phyloP scores from a whole-genome alignment of 92 coral and sea anemone genomes.

The Epizoanthus stellaris region DNA sequence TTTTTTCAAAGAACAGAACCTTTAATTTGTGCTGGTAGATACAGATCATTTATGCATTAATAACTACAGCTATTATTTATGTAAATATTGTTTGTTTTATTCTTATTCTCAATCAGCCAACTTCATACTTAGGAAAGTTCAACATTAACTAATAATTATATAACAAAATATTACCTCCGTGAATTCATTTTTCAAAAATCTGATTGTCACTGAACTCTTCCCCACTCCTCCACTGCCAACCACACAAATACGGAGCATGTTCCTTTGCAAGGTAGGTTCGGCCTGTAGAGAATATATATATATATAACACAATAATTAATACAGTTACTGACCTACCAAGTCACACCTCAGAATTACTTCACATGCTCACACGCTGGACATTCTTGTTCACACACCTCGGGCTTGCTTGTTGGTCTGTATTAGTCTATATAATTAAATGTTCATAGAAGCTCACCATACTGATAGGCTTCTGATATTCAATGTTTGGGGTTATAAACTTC shows the following conservation, averaged over 20 bases:
- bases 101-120: not conserved
- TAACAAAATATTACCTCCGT: conserved; percentile 75
- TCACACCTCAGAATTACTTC: no score
- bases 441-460: no score
- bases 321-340: not conserved
- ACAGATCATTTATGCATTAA: no score
- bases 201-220: conserved; percentile 95
- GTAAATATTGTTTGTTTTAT: not conserved
- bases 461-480: no score
- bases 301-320: not conserved
- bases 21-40: no score
- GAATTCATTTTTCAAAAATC: conserved; percentile 94
- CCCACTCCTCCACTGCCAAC: conserved; percentile 99
- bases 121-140: not conserved
- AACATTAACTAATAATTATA: not conserved
- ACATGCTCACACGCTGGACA: no score
- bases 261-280: not conserved
- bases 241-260: conserved; percentile 95
- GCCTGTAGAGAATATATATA: not conserved
- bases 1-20: no score
- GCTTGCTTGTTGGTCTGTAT: no score
- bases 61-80: not conserved
- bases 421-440: no score
- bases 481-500: no score
- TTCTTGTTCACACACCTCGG: no score